These are phyloP conservation scores for Dryadula phaetusa DNA, from an alignment of 2,888 invertebrate genomes.

Conservation along the genomic window DNA sequence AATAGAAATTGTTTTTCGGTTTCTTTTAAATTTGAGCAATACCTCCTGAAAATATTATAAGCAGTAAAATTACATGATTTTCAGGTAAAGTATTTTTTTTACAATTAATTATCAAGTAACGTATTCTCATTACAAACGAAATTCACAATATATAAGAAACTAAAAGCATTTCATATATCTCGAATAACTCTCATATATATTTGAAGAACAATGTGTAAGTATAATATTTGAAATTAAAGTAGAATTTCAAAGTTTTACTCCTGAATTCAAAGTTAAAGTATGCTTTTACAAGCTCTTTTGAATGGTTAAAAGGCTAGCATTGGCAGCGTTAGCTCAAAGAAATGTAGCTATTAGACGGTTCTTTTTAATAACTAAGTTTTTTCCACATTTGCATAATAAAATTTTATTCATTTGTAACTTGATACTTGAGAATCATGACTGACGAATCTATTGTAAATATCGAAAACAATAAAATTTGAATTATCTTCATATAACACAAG, in stretches of 20 bases:
- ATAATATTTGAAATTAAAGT: conserved; percentile 6
- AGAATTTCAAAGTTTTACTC: conserved; percentile 29
- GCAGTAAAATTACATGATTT: neutral
- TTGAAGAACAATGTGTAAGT: conserved; percentile 15
- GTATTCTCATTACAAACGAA: neutral
- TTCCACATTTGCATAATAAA: neutral
- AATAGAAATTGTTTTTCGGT: neutral
- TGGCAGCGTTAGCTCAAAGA: conserved; percentile 12
- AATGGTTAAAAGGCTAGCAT: conserved; percentile 32
- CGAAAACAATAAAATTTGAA: too few relatives aligned
- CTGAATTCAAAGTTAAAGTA: conserved; percentile 31
- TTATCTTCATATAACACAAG: too few relatives aligned
- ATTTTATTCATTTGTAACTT: too few relatives aligned
- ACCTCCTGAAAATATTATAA: neutral
- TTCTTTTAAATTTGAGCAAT: neutral
- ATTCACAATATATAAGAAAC: neutral
- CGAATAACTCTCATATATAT: neutral
- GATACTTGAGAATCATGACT: too few relatives aligned
- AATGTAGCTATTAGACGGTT: conserved; percentile 7
- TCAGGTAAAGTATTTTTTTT: neutral
- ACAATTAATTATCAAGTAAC: neutral
- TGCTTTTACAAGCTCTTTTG: conserved; percentile 37
- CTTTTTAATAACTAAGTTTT: neutral
- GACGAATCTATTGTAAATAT: too few relatives aligned
- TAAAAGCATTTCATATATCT: neutral